Percentiles rank a stretch among this genome's conserved stretches.
These are phyloP conservation scores for Plutella xylostella DNA, from an alignment of 2,888 invertebrate genomes.

Conservation along the genomic window DNA sequence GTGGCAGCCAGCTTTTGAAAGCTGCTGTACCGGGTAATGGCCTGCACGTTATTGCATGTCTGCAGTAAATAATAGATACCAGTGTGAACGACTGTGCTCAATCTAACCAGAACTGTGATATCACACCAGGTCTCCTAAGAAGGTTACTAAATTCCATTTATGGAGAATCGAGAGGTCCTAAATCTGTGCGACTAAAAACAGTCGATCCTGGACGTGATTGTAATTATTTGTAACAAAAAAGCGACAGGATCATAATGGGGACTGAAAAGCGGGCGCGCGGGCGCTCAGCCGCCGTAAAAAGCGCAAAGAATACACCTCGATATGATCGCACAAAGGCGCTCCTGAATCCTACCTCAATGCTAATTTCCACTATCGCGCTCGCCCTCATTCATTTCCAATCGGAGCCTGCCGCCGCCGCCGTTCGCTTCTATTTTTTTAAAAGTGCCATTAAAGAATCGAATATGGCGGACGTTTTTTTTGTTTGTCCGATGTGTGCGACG, in stretches of 20 bases:
- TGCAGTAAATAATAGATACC: too few species aligned
- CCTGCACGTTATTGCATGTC: too few species aligned
- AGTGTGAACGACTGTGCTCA: too few species aligned
- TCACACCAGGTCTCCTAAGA: too few species aligned
- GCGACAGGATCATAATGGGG: slow-evolving; percentile 59
- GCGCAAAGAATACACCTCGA: slow-evolving; percentile 70
- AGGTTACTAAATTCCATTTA: too few species aligned
- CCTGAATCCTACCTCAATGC: slow-evolving; percentile 68
- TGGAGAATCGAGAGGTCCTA: too few species aligned
- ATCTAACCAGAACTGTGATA: too few species aligned
- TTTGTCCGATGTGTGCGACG: slow-evolving; percentile 58
- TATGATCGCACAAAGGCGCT: slow-evolving; percentile 71
- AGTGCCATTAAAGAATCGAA: slow-evolving; percentile 71
- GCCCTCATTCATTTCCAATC: slow-evolving; percentile 70
- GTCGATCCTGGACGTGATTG: slow-evolving; percentile 37
- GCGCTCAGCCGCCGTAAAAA: slow-evolving; percentile 59
- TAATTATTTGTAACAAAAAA: slow-evolving; percentile 63
- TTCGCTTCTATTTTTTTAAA: slow-evolving; percentile 63
- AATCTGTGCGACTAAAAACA: too few species aligned
- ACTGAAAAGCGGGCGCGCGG: slow-evolving; percentile 44
- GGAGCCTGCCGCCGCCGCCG: slow-evolving; percentile 57
- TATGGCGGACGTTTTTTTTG: slow-evolving; percentile 63
- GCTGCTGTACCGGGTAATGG: too few species aligned
- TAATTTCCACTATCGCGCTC: slow-evolving; percentile 71
- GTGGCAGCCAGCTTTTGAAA: too few species aligned